Evolutionary conservation across 1,140 invertebrate genomes (phyloP).

Genomic region (Augochlora pura): DNA sequence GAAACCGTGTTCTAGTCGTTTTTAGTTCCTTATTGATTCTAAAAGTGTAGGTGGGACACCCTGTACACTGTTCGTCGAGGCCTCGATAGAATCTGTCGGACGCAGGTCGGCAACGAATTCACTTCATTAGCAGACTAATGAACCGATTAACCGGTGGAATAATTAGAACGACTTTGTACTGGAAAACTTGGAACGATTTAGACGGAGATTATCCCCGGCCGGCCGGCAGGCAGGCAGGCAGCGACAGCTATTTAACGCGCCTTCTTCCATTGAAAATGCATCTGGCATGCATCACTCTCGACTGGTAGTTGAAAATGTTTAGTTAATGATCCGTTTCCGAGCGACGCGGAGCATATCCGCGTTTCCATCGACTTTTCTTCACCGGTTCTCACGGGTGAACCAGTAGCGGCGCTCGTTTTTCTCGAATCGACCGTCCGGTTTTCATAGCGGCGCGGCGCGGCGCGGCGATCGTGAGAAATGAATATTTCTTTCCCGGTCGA

Average conservation of each 20-base stretch:
- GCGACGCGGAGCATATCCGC: not conserved
- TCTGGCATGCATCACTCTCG: not conserved
- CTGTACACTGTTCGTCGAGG: too few relatives aligned
- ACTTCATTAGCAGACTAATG: constrained; percentile 61
- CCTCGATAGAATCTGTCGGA: constrained; percentile 20
- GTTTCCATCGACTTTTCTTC: constrained; percentile 26
- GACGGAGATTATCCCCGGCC: constrained; percentile 50
- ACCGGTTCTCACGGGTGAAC: constrained; percentile 4
- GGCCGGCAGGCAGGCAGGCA: constrained; percentile 30
- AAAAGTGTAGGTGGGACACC: too few relatives aligned
- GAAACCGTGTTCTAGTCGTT: too few relatives aligned
- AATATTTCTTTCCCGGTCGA: not conserved
- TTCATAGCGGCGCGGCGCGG: not conserved
- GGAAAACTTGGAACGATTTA: constrained; percentile 56
- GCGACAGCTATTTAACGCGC: constrained; percentile 41
- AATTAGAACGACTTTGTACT: constrained; percentile 62
- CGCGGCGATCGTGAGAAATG: constrained; percentile 10
- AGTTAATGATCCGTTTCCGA: constrained; percentile 29
- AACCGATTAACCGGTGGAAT: constrained; percentile 63
- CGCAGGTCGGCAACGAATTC: not conserved
- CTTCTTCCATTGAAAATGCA: not conserved
- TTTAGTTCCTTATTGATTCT: too few relatives aligned
- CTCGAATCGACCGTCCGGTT: not conserved
- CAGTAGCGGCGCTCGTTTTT: constrained; percentile 10
- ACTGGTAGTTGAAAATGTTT: constrained; percentile 19